Evolutionary conservation across 2,797 vertebrate genomes (phyloP), one percentile per base, ranked within the genome.

Genomic region (Graptemys geographica): DNA sequence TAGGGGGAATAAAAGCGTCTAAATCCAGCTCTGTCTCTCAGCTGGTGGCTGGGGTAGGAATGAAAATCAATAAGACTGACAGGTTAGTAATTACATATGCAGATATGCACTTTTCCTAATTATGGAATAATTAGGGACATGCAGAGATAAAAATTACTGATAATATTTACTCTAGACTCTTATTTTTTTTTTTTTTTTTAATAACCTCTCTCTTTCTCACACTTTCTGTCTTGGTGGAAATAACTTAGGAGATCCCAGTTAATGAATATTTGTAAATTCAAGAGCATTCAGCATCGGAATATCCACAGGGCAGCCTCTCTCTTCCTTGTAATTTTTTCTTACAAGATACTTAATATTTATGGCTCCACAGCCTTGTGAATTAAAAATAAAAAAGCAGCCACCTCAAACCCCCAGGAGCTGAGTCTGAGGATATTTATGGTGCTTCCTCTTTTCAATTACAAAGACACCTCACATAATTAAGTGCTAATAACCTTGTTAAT

Each of bases 401-500:
- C 90, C 57, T 8, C 89, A 93, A 87, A 82, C 86, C 95, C 90
- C 76, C 86, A 79, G 85, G 81, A 82, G n/a, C 94, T 47, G 49
- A 81, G 89, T 83, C 94, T 44, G 44, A 87, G 90, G 96, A 94
- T 93, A 93, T 96, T 97, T 92, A 95, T 69, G 92, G 93, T 1
- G 37, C 92, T 96, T 93, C 93, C 84, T 93, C 95, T 97, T 98
- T 98, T 97, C 97, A 98, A 96, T 98, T 98, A 97, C 92, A 95
- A 81, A 91, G 97, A 94, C 95, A 97, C 96, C 94, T 93, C 96
- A 94, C 95, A 88, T 97, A 97, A 97, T 98, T 94, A 98, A 97
- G 95, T 96, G 96, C 97, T 98, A 97, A 97, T 97, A 98, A 97
- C 96, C 96, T 96, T 96, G 97, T 97, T 98, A 96, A 97, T 97